Percentiles rank a stretch among this genome's conserved stretches.
These are phyloP conservation scores for Pomatostomus ruficeps DNA, from an alignment of 2,113 vertebrate species.

Conservation along the genomic window DNA sequence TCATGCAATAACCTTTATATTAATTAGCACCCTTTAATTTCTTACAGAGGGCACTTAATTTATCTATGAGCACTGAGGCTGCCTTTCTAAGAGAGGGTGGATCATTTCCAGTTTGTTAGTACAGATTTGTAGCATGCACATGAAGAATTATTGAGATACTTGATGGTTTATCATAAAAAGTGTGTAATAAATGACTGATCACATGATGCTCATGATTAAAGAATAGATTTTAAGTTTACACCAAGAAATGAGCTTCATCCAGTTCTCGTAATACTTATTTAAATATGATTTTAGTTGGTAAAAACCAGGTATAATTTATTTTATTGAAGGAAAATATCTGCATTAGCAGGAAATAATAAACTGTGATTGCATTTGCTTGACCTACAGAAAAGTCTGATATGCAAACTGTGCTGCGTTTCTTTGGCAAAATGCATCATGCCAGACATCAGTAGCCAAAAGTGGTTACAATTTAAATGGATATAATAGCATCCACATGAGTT, in stretches of 20 bases:
- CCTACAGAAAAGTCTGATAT: background rate
- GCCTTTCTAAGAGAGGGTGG: background rate
- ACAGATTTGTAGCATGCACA: background rate
- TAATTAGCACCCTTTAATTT: background rate
- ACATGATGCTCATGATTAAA: background rate
- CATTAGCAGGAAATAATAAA: conserved; percentile 2
- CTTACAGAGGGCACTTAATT: background rate
- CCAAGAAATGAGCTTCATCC: background rate
- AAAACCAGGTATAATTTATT: background rate
- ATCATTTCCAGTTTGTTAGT: conserved; percentile 2
- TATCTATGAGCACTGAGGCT: background rate
- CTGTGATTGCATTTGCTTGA: background rate
- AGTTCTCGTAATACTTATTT: background rate
- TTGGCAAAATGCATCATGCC: background rate
- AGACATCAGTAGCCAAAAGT: background rate
- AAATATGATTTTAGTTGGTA: background rate
- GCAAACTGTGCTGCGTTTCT: background rate
- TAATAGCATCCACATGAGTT: background rate
- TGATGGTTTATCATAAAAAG: background rate
- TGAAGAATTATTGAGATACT: background rate
- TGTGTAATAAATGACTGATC: background rate
- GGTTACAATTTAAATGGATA: background rate
- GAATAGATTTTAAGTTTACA: background rate
- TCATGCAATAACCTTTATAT: background rate
- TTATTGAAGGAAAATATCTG: background rate